Base-by-base conservation (phyloP, 2,888 invertebrate species). In the Nomada lathburiana region DNA sequence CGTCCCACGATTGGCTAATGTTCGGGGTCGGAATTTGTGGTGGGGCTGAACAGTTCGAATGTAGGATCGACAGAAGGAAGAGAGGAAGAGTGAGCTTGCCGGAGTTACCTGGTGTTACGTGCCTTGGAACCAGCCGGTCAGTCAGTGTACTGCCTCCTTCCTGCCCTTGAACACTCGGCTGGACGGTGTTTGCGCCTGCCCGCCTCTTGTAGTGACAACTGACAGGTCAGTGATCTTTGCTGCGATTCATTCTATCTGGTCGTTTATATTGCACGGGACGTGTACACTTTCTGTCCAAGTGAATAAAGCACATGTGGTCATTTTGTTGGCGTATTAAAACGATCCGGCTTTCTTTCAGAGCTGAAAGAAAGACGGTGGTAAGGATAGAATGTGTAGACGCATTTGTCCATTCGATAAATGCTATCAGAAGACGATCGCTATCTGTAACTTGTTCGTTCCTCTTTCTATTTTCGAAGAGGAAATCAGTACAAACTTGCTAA, bases 151-250 rank as follows among this genome's bases (percentile, higher is more conserved):
- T 82, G 87, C 85, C 86, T 86, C 82, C 84, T 86, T 85, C 84
- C 89, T 88, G 83, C 80, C 87, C 85, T 89, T 85, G 88, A 91
- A 88, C 87, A 68, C 80, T 86, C 84, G 86, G 86, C 81, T 81
- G 82, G 73, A 81, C 82, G 50, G 82, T 83, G 82, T 83, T 75
- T 78, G 82, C 84, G 83, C 71, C 83, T 76, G 80, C 80, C 76
- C 83, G 80, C 79, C 76, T 74, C 71, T 70, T 78, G 72, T 73
- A 83, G 80, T 85, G 76, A 84, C 89, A 87, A 88, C 86, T 89
- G 89, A 89, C 91, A 91, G 91, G 91, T 91, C 90, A 91, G 91
- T 91, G 88, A 76, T 80, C 78, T 74, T 60, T 64, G 52, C 18
- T 60, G 64, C 50, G 72, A 52, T 55, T 42, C 47, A 64, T 60